A percentile compares a stretch with the other conserved stretches of the same genome.
Evolutionary conservation across 2,113 vertebrate genomes (phyloP).

Genomic region (Neolamprologus modestus): DNA sequence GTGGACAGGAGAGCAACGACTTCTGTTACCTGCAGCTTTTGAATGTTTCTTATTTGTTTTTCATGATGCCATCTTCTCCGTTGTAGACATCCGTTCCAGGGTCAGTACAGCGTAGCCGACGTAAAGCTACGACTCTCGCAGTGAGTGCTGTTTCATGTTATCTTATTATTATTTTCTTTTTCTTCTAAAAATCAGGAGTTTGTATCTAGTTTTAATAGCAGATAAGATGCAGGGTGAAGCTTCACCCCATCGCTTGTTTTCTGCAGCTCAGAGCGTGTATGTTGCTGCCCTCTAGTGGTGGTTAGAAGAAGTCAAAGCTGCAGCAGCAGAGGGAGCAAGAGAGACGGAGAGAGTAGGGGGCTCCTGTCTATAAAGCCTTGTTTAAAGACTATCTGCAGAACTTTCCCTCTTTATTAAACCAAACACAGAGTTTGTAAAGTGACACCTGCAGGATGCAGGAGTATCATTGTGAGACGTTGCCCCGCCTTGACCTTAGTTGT

Average conservation of each 20-base stretch:
- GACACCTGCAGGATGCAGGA: neutral
- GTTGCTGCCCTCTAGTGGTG: slow-evolving; percentile 21
- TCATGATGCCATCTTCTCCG: neutral
- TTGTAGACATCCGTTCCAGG: slow-evolving; percentile 92
- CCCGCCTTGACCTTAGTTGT: neutral
- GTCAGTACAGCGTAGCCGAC: slow-evolving; percentile 92
- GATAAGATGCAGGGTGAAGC: neutral
- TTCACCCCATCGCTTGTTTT: neutral
- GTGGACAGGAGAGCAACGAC: neutral
- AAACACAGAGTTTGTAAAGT: neutral
- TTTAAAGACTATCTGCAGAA: neutral
- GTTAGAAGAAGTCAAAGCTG: neutral
- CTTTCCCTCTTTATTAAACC: neutral
- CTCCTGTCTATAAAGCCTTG: neutral
- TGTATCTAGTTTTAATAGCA: neutral
- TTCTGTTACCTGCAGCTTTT: neutral
- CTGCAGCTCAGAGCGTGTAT: neutral
- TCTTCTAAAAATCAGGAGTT: neutral
- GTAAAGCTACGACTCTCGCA: slow-evolving; percentile 93
- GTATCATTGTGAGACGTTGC: neutral
- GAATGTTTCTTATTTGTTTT: neutral
- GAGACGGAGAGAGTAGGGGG: neutral
- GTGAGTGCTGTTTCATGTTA: slow-evolving; percentile 74
- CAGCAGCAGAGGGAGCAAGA: neutral
- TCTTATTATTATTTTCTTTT: neutral